Evolutionary conservation across 92 coral and sea anemone genomes (phyloP).

Genomic region (Bergia puertoricense): DNA sequence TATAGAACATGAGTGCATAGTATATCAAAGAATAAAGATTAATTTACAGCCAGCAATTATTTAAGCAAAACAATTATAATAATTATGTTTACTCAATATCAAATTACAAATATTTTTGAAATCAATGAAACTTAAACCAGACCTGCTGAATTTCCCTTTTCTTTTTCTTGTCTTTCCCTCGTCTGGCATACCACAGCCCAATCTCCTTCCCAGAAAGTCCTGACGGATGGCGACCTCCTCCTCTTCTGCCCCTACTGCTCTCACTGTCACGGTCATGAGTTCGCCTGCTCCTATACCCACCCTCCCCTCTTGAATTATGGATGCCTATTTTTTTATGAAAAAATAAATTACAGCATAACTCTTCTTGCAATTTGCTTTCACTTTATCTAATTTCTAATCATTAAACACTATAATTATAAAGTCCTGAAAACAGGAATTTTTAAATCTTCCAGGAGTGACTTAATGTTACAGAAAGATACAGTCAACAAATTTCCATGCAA

Average conservation of each 20-base stretch:
- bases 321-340: neutral
- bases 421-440: no score
- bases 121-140: neutral
- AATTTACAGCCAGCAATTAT: neutral
- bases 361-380: neutral
- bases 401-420: no score
- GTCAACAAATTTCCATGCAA: no score
- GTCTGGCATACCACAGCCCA: constrained; percentile 79
- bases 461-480: no score
- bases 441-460: no score
- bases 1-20: no score
- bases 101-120: no score
- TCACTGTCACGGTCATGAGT: constrained; percentile 12
- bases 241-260: constrained; percentile 48
- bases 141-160: constrained; percentile 72
- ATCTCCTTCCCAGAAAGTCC: constrained; percentile 80
- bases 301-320: neutral
- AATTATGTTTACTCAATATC: no score
- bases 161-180: constrained; percentile 58
- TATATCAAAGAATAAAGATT: neutral
- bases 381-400: no score
- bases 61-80: no score
- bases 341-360: neutral
- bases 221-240: constrained; percentile 71
- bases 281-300: neutral